phyloP scores from a whole-genome alignment of 2,888 invertebrate species.

The Apodemia arnacis region DNA sequence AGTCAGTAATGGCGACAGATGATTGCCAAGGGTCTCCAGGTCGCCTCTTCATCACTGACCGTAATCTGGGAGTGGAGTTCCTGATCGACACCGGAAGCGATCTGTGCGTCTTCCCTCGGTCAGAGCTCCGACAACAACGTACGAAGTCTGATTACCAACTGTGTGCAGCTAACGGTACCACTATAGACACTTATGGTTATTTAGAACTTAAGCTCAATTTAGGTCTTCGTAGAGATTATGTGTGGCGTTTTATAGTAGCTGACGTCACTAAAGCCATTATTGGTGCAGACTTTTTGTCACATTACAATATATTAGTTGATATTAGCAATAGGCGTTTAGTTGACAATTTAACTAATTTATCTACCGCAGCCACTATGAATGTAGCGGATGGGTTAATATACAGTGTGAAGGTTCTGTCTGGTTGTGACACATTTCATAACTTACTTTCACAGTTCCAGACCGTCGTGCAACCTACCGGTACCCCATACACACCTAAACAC shows the following conservation, averaged over 20 bases:
- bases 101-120: conserved; percentile 28
- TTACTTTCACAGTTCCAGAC: conserved; percentile 28
- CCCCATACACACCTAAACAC: conserved; percentile 26
- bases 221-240: conserved; percentile 79
- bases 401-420: too few relatives aligned
- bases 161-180: conserved; percentile 80
- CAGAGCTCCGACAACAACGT: conserved; percentile 61
- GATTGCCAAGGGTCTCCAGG: conserved; percentile 63
- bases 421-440: too few relatives aligned
- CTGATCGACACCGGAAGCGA: neutral
- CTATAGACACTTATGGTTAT: conserved; percentile 79
- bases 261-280: conserved; percentile 84
- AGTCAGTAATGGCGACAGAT: conserved; percentile 83
- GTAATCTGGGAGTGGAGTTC: conserved; percentile 32
- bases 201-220: conserved; percentile 70
- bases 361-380: neutral
- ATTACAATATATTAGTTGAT: conserved; percentile 84
- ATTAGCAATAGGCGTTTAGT: conserved; percentile 75
- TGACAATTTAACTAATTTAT: conserved; percentile 50
- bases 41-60: conserved; percentile 79
- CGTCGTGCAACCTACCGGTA: conserved; percentile 49
- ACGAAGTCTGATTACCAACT: conserved; percentile 79
- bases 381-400: neutral
- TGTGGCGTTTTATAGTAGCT: conserved; percentile 81
- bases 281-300: conserved; percentile 46